Base-by-base conservation (phyloP, 2,888 invertebrate genomes). In the Drosophila borealis region DNA sequence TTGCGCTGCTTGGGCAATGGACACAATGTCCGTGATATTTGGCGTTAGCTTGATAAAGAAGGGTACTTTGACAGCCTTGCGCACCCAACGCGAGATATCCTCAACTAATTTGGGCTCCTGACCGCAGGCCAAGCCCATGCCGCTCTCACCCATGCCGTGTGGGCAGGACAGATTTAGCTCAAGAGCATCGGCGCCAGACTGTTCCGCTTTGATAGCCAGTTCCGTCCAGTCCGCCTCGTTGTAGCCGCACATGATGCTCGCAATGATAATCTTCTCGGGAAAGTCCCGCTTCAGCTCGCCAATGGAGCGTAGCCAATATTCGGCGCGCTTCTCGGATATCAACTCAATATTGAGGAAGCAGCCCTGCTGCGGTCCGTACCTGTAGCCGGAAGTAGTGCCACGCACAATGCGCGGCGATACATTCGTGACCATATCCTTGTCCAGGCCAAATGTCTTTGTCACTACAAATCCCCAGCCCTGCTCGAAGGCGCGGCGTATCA, bases 91-190 rank as follows among this genome's bases (percentile, higher is more conserved):
- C 0, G 98, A 96, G 89, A 99, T 99, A 72, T 96, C 95, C 78
- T 95, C 94, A 2, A 99, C 99, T 67, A 98, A 92, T 33, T 95
- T 95, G 0, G 98, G 96, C 91, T 98, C 97, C 94, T 99, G 98
- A 63, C 99, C 99, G 92, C 99, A 99, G 48, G 99, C 99, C 55
- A 99, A 93, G 0, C 99, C 99, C 99, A 99, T 99, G 42, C 99
- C 99, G 11, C 96, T 95, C 91, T 99, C 99, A 2, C 98, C 98
- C 98, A 99, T 99, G 6, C 99, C 99, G 92, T 99, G 99, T 0
- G 99, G 99, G 92, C 99, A 99, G 0, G 98, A 99, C 54, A 99
- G 93, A 93, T 99, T 99, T 54, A 99, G 93, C 90, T 99, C 99
- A 13, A 99, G 93, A 0, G 98, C 99, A 93, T 99, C 99, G 0